Conservation (phyloP, 2,797 vertebrate genomes). For the Ataeniobius toweri region DNA sequence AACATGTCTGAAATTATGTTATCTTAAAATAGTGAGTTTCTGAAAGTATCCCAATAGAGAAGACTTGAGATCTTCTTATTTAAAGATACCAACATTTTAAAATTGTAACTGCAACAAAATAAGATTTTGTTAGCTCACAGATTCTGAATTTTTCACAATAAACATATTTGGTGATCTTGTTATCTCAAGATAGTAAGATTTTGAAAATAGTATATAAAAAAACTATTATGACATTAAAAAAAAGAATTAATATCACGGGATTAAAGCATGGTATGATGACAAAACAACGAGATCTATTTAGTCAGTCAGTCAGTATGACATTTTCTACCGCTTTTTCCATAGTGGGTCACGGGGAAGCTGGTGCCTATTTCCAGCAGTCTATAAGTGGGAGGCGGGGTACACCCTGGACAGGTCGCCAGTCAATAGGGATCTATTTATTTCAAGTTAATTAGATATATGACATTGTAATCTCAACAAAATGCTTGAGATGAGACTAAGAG, state of each 20-base stretch:
- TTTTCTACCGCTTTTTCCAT: too few species aligned
- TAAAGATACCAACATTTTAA: too few species aligned
- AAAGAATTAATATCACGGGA: neutral
- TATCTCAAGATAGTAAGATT: neutral
- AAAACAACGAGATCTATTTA: neutral
- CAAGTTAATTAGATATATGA: neutral
- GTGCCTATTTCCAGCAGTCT: too few species aligned
- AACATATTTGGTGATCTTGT: neutral
- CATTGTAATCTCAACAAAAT: neutral
- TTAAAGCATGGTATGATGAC: neutral
- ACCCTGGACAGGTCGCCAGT: too few species aligned
- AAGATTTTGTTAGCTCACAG: neutral
- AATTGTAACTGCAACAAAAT: neutral
- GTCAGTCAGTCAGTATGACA: too few species aligned
- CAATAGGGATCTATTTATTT: neutral
- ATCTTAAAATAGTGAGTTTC: neutral
- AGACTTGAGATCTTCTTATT: neutral
- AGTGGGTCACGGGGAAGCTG: too few species aligned
- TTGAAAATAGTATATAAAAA: neutral
- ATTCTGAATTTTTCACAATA: neutral
- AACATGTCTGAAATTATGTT: neutral
- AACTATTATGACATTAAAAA: neutral
- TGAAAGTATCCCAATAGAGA: neutral
- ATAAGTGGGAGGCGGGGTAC: too few species aligned
- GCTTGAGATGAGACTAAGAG: neutral